Conservation (phyloP, 2,113 vertebrate species). For the Tenrec ecaudatus region DNA sequence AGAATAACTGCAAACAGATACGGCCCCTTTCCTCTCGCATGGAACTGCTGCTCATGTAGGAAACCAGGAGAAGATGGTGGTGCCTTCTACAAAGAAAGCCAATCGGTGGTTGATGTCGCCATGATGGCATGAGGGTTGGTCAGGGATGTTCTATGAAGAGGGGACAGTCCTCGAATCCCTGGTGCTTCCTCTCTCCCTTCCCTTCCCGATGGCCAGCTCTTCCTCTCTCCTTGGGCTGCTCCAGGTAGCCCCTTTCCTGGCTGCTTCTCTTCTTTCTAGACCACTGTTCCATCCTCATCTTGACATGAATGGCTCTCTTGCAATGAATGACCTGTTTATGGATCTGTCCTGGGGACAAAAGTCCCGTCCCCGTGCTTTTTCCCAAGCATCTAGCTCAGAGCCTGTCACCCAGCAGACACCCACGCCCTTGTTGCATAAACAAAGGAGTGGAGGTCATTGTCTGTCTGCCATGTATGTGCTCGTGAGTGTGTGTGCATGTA, state of each 20-base stretch:
- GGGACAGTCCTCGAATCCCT: neutral
- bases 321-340: neutral
- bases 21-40: neutral
- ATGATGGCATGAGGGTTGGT: too few species aligned
- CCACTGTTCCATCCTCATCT: too few species aligned
- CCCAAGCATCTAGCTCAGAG: neutral
- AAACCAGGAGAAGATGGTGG: neutral
- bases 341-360: too few species aligned
- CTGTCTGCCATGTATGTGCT: neutral
- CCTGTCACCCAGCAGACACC: neutral
- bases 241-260: neutral
- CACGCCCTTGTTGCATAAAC: neutral
- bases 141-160: neutral
- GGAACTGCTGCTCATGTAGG: too few species aligned
- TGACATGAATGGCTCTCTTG: neutral
- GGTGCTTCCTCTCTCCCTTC: neutral
- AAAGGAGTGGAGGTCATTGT: neutral
- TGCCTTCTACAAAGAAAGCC: neutral
- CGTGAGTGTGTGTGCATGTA: neutral
- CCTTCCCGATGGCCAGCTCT: neutral
- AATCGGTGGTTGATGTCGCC: too few species aligned
- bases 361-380: neutral
- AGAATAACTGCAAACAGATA: neutral
- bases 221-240: neutral
- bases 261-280: neutral